Percentiles rank a stretch among this genome's conserved stretches.
Evolutionary conservation across 2,797 vertebrate species (phyloP).

Genomic region (Brachyalestes nurse): DNA sequence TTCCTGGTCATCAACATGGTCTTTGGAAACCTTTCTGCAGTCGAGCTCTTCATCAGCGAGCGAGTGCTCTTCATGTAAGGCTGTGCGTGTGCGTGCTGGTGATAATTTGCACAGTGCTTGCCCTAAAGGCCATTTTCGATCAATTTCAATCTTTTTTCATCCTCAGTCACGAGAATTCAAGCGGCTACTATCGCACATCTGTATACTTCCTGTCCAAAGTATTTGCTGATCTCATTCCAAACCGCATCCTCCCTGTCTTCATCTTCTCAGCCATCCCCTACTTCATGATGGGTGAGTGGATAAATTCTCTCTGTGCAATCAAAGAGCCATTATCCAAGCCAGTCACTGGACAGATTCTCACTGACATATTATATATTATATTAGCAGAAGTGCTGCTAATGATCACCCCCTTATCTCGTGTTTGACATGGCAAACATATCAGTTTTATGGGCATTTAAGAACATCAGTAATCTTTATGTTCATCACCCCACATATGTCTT

Average conservation of each 20-base stretch:
- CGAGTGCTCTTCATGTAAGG: constrained; percentile 57
- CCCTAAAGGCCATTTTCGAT: neutral
- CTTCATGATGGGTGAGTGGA: constrained; percentile 81
- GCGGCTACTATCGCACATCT: constrained; percentile 82
- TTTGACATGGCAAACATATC: too few species aligned
- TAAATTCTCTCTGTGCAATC: neutral
- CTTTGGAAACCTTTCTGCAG: constrained; percentile 83
- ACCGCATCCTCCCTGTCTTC: constrained; percentile 78
- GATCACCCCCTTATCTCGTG: too few species aligned
- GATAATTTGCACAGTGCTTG: too few species aligned
- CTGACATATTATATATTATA: too few species aligned
- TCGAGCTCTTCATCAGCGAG: constrained; percentile 77
- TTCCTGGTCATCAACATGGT: constrained; percentile 83
- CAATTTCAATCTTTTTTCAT: neutral
- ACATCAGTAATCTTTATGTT: too few species aligned
- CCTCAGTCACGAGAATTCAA: constrained; percentile 79
- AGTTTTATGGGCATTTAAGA: too few species aligned
- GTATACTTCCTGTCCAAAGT: constrained; percentile 84
- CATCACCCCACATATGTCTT: neutral
- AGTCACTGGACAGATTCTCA: neutral
- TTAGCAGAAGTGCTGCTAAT: neutral
- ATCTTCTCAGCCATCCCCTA: constrained; percentile 78
- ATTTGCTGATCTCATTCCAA: constrained; percentile 80
- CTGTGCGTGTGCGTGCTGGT: neutral
- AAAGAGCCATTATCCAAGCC: neutral